Evolutionary conservation across 2,888 invertebrate species (phyloP).

Genomic region (Hydrotaea cyrtoneurina): DNA sequence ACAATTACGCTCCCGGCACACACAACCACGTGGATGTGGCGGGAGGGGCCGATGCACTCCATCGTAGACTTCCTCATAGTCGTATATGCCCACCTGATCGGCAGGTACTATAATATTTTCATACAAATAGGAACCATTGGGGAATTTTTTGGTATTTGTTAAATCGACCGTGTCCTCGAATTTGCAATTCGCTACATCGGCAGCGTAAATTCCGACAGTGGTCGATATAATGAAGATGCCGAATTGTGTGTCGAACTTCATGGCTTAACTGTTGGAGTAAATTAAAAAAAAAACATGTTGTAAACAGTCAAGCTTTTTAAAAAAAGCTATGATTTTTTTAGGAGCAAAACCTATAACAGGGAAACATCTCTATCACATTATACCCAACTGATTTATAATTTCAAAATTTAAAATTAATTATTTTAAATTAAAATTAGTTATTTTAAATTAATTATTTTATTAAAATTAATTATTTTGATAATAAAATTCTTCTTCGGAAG

Average conservation of each 20-base stretch:
- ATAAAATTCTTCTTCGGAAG: too few species aligned
- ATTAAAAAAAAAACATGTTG: slow-evolving; percentile 14
- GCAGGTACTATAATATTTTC: slow-evolving; percentile 68
- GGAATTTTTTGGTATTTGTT: slow-evolving; percentile 65
- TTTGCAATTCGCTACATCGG: slow-evolving; percentile 67
- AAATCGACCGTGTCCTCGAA: slow-evolving; percentile 73
- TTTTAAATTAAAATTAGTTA: too few species aligned
- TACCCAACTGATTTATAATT: too few species aligned
- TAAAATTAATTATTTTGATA: too few species aligned
- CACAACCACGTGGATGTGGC: slow-evolving; percentile 73
- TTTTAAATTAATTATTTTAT: too few species aligned
- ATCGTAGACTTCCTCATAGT: slow-evolving; percentile 66
- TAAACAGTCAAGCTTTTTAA: too few species aligned
- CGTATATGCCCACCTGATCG: slow-evolving; percentile 67
- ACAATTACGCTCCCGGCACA: slow-evolving; percentile 72
- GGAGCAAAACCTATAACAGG: too few species aligned
- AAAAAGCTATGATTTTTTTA: too few species aligned
- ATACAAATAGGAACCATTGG: slow-evolving; percentile 72
- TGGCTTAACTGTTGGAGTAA: slow-evolving; percentile 48
- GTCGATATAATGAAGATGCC: slow-evolving; percentile 37
- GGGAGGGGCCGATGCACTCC: slow-evolving; percentile 51
- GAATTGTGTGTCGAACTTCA: slow-evolving; percentile 55
- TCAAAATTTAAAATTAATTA: too few species aligned
- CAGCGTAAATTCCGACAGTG: slow-evolving; percentile 33
- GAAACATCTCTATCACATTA: too few species aligned